Evolutionary conservation across 2,797 vertebrate genomes (phyloP), one percentile per base, ranked within the genome.

Genomic region (Catamblyrhynchus diadema): DNA sequence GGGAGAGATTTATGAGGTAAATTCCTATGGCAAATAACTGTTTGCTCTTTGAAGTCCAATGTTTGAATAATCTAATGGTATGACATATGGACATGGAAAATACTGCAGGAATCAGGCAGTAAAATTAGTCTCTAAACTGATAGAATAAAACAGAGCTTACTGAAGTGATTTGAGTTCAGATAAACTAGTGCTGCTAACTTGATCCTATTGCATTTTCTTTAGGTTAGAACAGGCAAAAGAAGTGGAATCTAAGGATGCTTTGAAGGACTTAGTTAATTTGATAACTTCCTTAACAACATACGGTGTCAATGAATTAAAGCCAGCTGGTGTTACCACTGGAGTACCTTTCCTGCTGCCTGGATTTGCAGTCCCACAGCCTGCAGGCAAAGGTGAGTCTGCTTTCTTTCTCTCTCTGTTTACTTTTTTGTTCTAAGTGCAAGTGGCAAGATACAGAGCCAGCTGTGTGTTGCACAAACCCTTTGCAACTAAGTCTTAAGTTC

Each of bases 191-290:
- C 35, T 81, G 50, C 67, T 96, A 78, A 84, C 30, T 22, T 54
- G 9, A 57, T 57, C 53, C 51, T 65, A 1, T 45, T 87, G 24
- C 87, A 4, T 71, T 93, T 82, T 85, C n/a, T 95, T 47, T 98
- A 99, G 99, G 95, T 98, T 99, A 98, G 99, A 99, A 94, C 99
- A 99, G 97, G 98, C 98, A 93, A 99, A 99, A 97, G 99, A 99
- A 95, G 98, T 99, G 19, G 99, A 99, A 95, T 99, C 99, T 23
- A 99, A 99, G 98, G 99, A 99, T 71, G 99, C 99, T 28, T 97
- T 99, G 97, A 99, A 99, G 97, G 99, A 99, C 90, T 98, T 99
- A 73, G 99, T 99, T 71, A 99, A 99, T 98, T 98, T 99, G 98
- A 98, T 99, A 96, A 99, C 99, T 70, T 99, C 99, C 82, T 97